These are phyloP conservation scores for Pammene aurita DNA, from an alignment of 2,888 invertebrate genomes.

Conservation along the genomic window DNA sequence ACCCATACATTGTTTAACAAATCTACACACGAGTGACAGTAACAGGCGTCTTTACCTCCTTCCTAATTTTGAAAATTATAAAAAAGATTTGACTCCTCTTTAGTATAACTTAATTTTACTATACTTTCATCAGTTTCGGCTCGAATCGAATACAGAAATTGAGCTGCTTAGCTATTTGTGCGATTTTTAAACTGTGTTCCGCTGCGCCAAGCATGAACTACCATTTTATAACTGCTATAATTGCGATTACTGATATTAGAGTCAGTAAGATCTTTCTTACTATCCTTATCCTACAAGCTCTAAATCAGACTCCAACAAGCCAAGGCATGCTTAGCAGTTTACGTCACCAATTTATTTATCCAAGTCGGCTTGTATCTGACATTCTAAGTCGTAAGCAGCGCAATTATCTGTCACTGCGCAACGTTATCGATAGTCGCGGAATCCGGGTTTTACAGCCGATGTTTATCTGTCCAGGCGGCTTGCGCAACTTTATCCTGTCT, in stretches of 20 bases:
- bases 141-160: too few relatives aligned
- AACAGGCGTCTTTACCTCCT: too few relatives aligned
- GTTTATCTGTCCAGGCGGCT: conserved; percentile 10
- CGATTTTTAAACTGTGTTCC: too few relatives aligned
- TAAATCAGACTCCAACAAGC: conserved; percentile 1
- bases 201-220: not conserved
- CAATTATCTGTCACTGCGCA: conserved; percentile 39
- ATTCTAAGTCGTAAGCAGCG: conserved; percentile 36
- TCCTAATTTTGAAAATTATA: too few relatives aligned
- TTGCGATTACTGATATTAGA: too few relatives aligned
- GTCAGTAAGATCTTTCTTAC: not conserved
- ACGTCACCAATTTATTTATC: conserved; percentile 26
- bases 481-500: conserved; percentile 14
- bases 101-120: too few relatives aligned
- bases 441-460: conserved; percentile 35
- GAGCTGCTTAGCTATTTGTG: too few relatives aligned
- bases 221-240: too few relatives aligned
- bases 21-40: too few relatives aligned
- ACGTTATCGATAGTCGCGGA: conserved; percentile 33
- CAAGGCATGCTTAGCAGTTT: not conserved
- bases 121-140: too few relatives aligned
- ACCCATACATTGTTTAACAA: too few relatives aligned
- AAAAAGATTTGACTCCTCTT: too few relatives aligned
- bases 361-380: conserved; percentile 13
- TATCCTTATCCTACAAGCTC: not conserved